These are phyloP conservation scores for Cricetomys ansorgei DNA, from an alignment of 2,113 vertebrate species.

Conservation along the genomic window DNA sequence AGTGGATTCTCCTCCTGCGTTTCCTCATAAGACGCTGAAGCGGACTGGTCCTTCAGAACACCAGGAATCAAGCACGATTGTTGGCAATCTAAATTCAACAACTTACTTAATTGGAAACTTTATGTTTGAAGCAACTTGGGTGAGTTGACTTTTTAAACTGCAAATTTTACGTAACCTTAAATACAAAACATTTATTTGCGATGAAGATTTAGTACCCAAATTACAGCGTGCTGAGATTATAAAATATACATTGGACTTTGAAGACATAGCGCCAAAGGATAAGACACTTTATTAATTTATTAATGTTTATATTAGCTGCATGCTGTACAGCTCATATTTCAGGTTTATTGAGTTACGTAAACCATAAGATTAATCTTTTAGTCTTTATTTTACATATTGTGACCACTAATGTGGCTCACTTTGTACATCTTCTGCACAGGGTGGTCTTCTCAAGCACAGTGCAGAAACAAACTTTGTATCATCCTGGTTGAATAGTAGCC, in stretches of 20 bases:
- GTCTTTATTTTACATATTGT: not conserved
- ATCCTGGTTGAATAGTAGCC: not conserved
- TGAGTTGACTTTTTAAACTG: not conserved
- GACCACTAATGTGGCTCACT: not conserved
- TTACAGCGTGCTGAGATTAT: not conserved
- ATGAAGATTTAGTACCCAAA: constrained; percentile 19
- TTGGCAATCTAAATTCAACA: not conserved
- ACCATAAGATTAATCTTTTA: not conserved
- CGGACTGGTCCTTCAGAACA: not conserved
- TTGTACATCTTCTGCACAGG: not conserved
- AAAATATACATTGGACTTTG: not conserved
- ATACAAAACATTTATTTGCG: not conserved
- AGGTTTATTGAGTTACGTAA: not conserved
- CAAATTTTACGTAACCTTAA: constrained; percentile 15
- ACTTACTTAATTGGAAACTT: not conserved
- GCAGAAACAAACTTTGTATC: accelerated
- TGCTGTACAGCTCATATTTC: not conserved
- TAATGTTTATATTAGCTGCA: not conserved
- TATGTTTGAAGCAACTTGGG: constrained; percentile 16
- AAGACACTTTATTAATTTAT: not conserved
- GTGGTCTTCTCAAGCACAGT: too few relatives aligned
- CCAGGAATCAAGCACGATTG: not conserved
- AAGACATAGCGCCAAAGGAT: not conserved
- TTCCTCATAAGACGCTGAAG: not conserved
- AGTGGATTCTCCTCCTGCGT: not conserved